A percentile compares a stretch with the other conserved stretches of the same genome.
Conservation (phyloP, 1,140 invertebrate genomes). For the Microplitis mediator region DNA sequence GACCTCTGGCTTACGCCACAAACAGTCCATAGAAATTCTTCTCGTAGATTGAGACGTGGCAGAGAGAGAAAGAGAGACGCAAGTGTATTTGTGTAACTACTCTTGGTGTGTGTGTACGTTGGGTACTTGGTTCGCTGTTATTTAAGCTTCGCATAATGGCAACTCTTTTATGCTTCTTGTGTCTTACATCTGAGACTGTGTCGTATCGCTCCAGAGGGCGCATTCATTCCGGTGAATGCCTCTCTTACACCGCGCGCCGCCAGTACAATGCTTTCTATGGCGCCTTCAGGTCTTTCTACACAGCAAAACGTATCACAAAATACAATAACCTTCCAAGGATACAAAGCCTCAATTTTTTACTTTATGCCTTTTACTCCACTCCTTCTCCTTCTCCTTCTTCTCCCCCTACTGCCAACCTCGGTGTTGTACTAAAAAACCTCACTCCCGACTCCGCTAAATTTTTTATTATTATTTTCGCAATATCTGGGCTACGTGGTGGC, state of each 20-base stretch:
- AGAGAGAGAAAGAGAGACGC: slow-evolving; percentile 1
- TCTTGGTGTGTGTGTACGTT: not conserved
- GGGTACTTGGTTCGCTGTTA: slow-evolving; percentile 45
- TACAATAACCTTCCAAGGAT: slow-evolving; percentile 40
- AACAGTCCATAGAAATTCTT: slow-evolving; percentile 54
- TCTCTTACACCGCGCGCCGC: slow-evolving; percentile 31
- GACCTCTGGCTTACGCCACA: slow-evolving; percentile 34
- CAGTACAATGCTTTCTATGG: slow-evolving; percentile 54
- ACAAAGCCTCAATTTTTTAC: not conserved
- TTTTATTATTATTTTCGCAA: no score
- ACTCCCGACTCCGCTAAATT: no score
- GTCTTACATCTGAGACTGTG: slow-evolving; percentile 58
- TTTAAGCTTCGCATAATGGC: slow-evolving; percentile 60
- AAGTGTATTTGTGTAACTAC: not conserved
- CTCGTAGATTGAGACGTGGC: slow-evolving; percentile 28
- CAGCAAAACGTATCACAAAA: slow-evolving; percentile 35
- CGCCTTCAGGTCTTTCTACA: slow-evolving; percentile 36
- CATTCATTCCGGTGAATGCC: slow-evolving; percentile 58
- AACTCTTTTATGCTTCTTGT: slow-evolving; percentile 61
- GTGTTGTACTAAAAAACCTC: no score
- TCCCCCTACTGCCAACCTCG: no score
- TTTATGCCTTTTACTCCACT: not conserved
- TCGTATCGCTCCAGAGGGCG: slow-evolving; percentile 46
- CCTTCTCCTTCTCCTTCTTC: not conserved
- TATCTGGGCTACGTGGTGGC: no score